Percentiles rank a stretch among this genome's conserved stretches.
phyloP scores from a whole-genome alignment of 1,140 invertebrate genomes.

The Bombyx mandarina region DNA sequence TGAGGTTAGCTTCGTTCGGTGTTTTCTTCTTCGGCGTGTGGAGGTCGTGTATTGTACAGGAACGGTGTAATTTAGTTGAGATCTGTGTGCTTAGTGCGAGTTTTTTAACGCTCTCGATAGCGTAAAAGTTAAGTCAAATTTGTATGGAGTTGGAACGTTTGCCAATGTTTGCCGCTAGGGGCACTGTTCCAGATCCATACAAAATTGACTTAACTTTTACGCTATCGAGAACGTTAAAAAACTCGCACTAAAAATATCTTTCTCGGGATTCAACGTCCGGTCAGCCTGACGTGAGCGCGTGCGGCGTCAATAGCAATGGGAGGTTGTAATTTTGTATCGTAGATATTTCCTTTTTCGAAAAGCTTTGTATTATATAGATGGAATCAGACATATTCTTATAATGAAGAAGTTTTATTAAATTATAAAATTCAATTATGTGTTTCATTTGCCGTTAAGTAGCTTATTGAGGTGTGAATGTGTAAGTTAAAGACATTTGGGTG shows the following conservation, averaged over 20 bases:
- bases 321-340: slow-evolving; percentile 61
- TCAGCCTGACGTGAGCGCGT: slow-evolving; percentile 8
- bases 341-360: slow-evolving; percentile 65
- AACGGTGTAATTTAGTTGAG: slow-evolving; percentile 16
- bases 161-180: no score
- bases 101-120: no score
- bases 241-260: neutral
- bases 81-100: neutral
- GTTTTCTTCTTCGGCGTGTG: slow-evolving; percentile 1
- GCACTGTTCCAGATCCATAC: no score
- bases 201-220: no score
- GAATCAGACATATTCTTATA: slow-evolving; percentile 71
- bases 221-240: no score
- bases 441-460: neutral
- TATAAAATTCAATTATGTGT: slow-evolving; percentile 24
- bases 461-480: no score
- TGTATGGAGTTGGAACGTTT: no score
- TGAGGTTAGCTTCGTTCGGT: neutral
- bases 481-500: no score
- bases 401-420: slow-evolving; percentile 68
- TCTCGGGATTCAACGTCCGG: slow-evolving; percentile 1
- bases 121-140: no score
- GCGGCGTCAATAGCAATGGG: slow-evolving; percentile 9
- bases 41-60: slow-evolving; percentile 34
- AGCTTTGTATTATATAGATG: slow-evolving; percentile 70